A percentile compares a stretch with the other conserved stretches of the same genome.
Conservation (phyloP, 2,888 invertebrate genomes). For the Flexamia atlantica region DNA sequence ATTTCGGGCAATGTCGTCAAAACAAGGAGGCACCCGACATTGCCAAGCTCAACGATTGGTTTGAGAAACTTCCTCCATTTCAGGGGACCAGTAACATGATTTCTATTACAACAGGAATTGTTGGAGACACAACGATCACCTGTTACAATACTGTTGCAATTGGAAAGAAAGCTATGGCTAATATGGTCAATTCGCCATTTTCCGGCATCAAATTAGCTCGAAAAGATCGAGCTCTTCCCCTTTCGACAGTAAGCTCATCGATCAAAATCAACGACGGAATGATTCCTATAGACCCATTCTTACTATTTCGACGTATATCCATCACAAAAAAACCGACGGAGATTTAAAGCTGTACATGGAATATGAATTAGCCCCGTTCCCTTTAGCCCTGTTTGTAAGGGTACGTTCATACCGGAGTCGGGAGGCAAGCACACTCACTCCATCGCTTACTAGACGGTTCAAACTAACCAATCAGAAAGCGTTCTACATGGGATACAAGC, state of each 20-base stretch:
- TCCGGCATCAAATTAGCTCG: slow-evolving; percentile 21
- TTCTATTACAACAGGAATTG: slow-evolving; percentile 53
- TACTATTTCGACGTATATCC: slow-evolving; percentile 69
- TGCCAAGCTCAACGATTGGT: slow-evolving; percentile 68
- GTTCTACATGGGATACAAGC: no score
- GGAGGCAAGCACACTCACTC: no score
- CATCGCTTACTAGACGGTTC: no score
- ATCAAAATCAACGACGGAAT: slow-evolving; percentile 64
- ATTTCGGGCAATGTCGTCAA: slow-evolving; percentile 67
- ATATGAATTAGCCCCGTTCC: slow-evolving; percentile 69
- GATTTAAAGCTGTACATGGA: slow-evolving; percentile 66
- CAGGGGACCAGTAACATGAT: slow-evolving; percentile 55
- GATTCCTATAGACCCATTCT: slow-evolving; percentile 67
- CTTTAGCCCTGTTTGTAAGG: slow-evolving; percentile 67
- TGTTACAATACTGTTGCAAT: slow-evolving; percentile 71
- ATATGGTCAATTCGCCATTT: slow-evolving; percentile 61
- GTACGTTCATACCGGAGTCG: no score
- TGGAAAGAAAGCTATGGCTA: slow-evolving; percentile 68
- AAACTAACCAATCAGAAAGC: no score
- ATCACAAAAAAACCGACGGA: slow-evolving; percentile 64
- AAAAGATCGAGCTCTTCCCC: slow-evolving; percentile 20
- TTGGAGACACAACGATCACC: slow-evolving; percentile 68
- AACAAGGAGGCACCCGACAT: slow-evolving; percentile 67
- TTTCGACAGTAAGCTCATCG: slow-evolving; percentile 57
- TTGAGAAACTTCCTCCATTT: slow-evolving; percentile 69